phyloP scores from a whole-genome alignment of 1,140 invertebrate genomes.

The Heliconius eleuchia region DNA sequence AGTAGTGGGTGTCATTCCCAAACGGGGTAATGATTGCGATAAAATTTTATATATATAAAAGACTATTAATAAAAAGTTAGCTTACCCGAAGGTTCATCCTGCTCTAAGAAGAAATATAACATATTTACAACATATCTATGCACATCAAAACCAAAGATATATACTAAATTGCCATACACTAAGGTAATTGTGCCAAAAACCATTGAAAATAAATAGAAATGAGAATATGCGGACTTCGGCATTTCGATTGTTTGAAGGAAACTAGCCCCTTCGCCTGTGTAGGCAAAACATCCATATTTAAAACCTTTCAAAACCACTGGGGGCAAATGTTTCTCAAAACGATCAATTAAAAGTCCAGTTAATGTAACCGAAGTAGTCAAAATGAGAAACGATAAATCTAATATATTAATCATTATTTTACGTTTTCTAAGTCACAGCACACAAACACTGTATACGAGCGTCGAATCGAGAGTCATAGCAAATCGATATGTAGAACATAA shows the following conservation, averaged over 20 bases:
- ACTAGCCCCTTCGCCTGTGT: conserved; percentile 76
- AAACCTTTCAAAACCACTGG: conserved; percentile 83
- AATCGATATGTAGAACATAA: conserved; percentile 40
- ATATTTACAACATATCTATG: conserved; percentile 77
- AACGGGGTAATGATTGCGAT: no score
- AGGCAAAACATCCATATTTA: conserved; percentile 86
- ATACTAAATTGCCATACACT: conserved; percentile 78
- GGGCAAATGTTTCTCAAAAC: conserved; percentile 84
- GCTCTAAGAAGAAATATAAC: conserved; percentile 77
- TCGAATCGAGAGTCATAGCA: conserved; percentile 16
- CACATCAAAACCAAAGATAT: conserved; percentile 75
- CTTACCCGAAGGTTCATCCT: conserved; percentile 80
- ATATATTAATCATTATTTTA: conserved; percentile 78
- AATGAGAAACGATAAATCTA: conserved; percentile 82
- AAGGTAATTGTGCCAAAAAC: conserved; percentile 79
- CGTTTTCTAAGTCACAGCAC: neutral
- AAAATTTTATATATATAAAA: no score
- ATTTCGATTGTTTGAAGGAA: conserved; percentile 83
- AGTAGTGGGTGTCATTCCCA: no score
- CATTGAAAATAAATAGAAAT: conserved; percentile 88
- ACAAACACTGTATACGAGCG: conserved; percentile 1
- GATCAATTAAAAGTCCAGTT: conserved; percentile 83
- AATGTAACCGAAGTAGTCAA: conserved; percentile 77
- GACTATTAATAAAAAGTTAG: neutral
- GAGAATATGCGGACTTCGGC: conserved; percentile 88